A percentile compares a stretch with the other conserved stretches of the same genome.
These are phyloP conservation scores for Oscheius sp. DNA, from an alignment of 2,888 invertebrate species.

Conservation along the genomic window DNA sequence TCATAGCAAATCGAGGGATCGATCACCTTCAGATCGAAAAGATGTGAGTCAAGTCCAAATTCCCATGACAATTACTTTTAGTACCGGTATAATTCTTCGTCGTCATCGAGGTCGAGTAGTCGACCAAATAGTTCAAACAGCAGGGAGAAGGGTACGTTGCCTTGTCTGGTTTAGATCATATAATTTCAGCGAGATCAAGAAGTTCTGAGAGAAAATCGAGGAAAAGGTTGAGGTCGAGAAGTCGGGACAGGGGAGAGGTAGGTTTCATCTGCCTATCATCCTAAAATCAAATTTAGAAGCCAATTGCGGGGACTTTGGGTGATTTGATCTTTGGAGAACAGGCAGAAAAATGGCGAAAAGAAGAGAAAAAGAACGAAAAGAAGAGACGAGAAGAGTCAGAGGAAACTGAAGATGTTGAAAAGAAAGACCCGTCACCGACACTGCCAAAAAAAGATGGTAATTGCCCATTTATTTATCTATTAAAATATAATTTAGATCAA, in stretches of 20 bases:
- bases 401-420: background rate
- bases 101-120: background rate
- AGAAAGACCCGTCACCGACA: background rate
- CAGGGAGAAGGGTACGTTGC: background rate
- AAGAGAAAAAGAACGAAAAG: background rate
- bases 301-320: background rate
- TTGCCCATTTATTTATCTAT: background rate
- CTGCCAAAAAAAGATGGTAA: background rate
- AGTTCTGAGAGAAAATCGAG: background rate
- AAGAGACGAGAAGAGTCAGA: background rate
- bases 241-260: background rate
- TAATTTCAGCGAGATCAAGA: background rate
- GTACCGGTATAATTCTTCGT: too few species aligned
- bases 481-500: background rate
- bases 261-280: background rate
- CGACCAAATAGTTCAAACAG: background rate
- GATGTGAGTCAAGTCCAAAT: too few species aligned
- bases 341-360: background rate
- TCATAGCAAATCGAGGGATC: too few species aligned
- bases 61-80: too few species aligned
- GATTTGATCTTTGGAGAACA: background rate
- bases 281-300: background rate
- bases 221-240: background rate
- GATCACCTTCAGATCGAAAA: too few species aligned
- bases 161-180: too few species aligned